phyloP scores from a whole-genome alignment of 2,888 invertebrate species.

The Agelastica alni region DNA sequence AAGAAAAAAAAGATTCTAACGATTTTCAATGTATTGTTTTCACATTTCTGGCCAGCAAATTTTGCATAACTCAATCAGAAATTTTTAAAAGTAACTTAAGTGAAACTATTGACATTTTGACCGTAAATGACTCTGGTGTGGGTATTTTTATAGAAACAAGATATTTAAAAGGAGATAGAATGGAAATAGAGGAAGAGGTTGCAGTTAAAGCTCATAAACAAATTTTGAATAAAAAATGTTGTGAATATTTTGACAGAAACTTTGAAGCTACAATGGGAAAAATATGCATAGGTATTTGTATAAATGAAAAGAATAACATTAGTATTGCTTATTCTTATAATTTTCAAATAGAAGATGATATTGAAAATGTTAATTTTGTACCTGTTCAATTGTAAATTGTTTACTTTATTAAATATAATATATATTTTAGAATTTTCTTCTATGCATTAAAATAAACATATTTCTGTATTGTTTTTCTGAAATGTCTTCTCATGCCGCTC shows the following conservation, averaged over 20 bases:
- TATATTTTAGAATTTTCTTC: too few relatives aligned
- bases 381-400: neutral
- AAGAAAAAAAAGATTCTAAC: neutral
- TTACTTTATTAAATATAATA: too few relatives aligned
- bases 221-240: constrained; percentile 19
- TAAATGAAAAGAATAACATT: neutral
- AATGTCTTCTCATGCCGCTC: too few relatives aligned
- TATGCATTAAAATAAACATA: too few relatives aligned
- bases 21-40: constrained; percentile 9
- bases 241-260: constrained; percentile 21
- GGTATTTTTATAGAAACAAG: constrained; percentile 12
- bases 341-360: constrained; percentile 14
- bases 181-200: constrained; percentile 5
- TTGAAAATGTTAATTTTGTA: constrained; percentile 11
- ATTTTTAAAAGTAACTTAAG: constrained; percentile 13
- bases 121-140: constrained; percentile 8
- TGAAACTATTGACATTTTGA: constrained; percentile 11
- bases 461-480: too few relatives aligned
- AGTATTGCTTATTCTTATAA: constrained; percentile 18
- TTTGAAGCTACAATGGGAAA: constrained; percentile 22
- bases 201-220: constrained; percentile 11
- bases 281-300: constrained; percentile 18
- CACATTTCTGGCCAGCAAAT: constrained; percentile 16
- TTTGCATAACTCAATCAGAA: constrained; percentile 21
- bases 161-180: neutral